Base-by-base conservation (phyloP, 2,113 vertebrate genomes). In the Nannospalax galili region DNA sequence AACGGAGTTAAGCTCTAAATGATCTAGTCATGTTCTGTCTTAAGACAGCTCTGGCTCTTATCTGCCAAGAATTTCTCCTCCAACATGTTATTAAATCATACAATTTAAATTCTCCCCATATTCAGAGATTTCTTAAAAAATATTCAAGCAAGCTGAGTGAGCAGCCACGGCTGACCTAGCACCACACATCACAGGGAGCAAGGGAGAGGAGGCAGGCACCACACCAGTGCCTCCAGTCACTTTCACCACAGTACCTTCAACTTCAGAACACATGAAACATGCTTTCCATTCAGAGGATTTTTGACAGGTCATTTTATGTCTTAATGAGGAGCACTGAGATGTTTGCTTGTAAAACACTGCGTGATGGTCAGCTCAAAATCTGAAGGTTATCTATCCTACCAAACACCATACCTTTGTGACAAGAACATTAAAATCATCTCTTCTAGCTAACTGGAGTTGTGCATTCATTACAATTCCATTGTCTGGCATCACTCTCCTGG, bases 221-320 rank as follows among this genome's bases (percentile, higher is more conserved):
- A 52, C 48, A 52, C 75, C 74, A 95, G 91, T 90, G 70, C 72
- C 94, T 80, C 97, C 96, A 95, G 95, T 97, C 42, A 94, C 79
- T 97, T 96, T 93, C 90, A 84, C 80, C 93, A 93, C 92, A 96
- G 96, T 1, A 67, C 85, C 91, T 98, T 97, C 85, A 96, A 92
- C 96, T 81, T 52, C 73, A 42, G 94, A 96, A 97, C 92, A 86
- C 28, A 97, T 97, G 96, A 97, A 98, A 97, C 40, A 65, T n/a
- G 95, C 95, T 32, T 32, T 79, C 88, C 91, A 64, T 32, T 91
- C 30, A 93, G 2, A 95, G 65, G 73, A 88, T n/a, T 88, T 69
- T 14, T 52, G 11, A 52, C 32, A 20, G 11, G 26, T 10, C n/a
- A 73, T 3, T 72, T n/a, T 17, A 40, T 16, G 16, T 24, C 56